phyloP scores from a whole-genome alignment of 2,113 vertebrate genomes.

The Sturnira hondurensis region DNA sequence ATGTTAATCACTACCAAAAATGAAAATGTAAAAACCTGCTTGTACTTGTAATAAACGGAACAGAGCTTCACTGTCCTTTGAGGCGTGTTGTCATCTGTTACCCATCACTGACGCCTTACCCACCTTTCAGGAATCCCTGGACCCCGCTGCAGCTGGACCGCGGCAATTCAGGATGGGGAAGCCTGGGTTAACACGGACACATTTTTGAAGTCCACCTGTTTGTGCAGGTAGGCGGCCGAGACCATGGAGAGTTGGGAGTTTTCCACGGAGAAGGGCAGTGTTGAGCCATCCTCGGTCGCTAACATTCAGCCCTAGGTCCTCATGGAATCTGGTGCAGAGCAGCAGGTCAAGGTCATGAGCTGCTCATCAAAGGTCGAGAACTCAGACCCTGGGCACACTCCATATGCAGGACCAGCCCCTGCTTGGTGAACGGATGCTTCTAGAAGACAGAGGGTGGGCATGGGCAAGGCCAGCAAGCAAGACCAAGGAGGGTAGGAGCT shows the following conservation, averaged over 20 bases:
- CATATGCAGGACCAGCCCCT: neutral
- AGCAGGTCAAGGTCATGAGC: neutral
- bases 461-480: neutral
- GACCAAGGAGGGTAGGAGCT: neutral
- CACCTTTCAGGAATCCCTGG: too few relatives aligned
- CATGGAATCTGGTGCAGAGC: neutral
- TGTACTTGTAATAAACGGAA: too few relatives aligned
- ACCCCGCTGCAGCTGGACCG: too few relatives aligned
- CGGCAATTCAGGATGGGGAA: neutral
- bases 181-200: neutral
- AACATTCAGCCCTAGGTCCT: neutral
- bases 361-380: rapidly evolving
- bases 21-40: too few relatives aligned
- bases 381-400: neutral
- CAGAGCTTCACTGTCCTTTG: too few relatives aligned
- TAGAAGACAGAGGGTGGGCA: neutral
- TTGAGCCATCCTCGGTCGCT: neutral
- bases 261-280: too few relatives aligned
- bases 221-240: neutral
- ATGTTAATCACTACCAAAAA: too few relatives aligned
- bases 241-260: neutral
- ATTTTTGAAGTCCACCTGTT: neutral
- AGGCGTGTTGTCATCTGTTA: too few relatives aligned
- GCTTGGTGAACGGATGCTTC: neutral
- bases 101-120: too few relatives aligned